Evolutionary conservation across 2,797 vertebrate species (phyloP).

Genomic region (Neomorphus geoffroyi): DNA sequence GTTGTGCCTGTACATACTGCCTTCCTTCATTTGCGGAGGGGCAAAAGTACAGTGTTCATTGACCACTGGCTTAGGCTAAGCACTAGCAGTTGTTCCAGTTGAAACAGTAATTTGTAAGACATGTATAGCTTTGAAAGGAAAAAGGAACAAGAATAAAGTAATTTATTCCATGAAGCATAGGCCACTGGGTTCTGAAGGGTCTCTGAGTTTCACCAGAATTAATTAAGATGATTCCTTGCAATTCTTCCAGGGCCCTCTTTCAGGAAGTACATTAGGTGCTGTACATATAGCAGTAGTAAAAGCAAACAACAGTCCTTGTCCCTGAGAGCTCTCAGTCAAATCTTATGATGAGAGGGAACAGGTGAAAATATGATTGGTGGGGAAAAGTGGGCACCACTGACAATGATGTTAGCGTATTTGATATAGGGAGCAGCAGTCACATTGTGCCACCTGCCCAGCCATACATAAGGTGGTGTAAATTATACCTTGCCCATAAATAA

Average conservation of each 20-base stretch:
- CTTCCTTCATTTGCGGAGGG: not conserved
- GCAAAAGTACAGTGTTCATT: fast-evolving
- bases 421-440: conserved; percentile 19
- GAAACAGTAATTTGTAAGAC: not conserved
- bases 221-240: not conserved
- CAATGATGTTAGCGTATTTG: not conserved
- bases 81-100: not conserved
- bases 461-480: conserved; percentile 55
- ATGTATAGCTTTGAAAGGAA: not conserved
- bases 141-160: not conserved
- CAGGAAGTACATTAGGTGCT: not conserved
- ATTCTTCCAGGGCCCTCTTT: not conserved
- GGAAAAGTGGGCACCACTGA: not conserved
- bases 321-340: not conserved
- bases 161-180: not conserved
- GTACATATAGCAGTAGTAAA: not conserved
- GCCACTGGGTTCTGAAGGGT: not conserved
- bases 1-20: not conserved
- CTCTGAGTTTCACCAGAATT: not conserved
- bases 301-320: not conserved
- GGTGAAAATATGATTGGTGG: conserved; percentile 19
- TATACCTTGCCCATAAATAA: conserved; percentile 65
- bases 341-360: not conserved
- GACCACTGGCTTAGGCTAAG: not conserved
- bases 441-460: conserved; percentile 37